A percentile compares a stretch with the other conserved stretches of the same genome.
Evolutionary conservation across 2,797 vertebrate genomes (phyloP).

Genomic region (Silurus aristotelis): DNA sequence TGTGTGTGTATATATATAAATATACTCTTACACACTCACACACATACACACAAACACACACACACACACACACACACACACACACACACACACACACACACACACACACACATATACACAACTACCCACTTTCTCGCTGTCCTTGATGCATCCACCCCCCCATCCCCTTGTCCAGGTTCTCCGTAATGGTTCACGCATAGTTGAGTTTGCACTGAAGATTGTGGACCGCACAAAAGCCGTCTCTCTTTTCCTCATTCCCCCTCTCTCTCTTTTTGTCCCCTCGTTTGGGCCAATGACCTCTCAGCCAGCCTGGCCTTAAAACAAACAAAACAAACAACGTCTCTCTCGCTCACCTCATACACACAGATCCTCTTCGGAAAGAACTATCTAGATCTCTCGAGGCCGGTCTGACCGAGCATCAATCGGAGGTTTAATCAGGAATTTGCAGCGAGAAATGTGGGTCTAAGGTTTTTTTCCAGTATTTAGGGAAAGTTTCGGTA

Average conservation of each 20-base stretch:
- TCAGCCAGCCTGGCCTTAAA: conserved; percentile 70
- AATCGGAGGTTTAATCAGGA: background rate
- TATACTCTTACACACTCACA: background rate
- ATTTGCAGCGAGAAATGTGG: background rate
- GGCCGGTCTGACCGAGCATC: background rate
- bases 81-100: conserved; percentile 37
- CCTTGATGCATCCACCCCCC: conserved; percentile 61
- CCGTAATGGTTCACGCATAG: conserved; percentile 86
- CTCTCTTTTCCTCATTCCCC: conserved; percentile 60
- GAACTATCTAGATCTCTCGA: background rate
- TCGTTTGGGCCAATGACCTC: conserved; percentile 77
- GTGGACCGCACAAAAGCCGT: conserved; percentile 48
- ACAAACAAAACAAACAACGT: conserved; percentile 7
- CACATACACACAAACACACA: conserved; percentile 27
- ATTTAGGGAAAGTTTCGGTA: background rate
- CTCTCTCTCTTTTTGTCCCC: conserved; percentile 81
- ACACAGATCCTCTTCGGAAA: background rate
- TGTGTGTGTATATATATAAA: background rate
- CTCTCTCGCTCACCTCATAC: conserved; percentile 19
- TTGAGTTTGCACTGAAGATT: conserved; percentile 73
- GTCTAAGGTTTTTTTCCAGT: background rate
- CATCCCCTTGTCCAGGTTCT: conserved; percentile 56
- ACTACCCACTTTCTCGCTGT: conserved; percentile 2
- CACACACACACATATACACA: conserved; percentile 34
- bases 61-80: conserved; percentile 38